Evolutionary conservation across 2,888 invertebrate genomes (phyloP).

Genomic region (Pristionchus exspectatus): DNA sequence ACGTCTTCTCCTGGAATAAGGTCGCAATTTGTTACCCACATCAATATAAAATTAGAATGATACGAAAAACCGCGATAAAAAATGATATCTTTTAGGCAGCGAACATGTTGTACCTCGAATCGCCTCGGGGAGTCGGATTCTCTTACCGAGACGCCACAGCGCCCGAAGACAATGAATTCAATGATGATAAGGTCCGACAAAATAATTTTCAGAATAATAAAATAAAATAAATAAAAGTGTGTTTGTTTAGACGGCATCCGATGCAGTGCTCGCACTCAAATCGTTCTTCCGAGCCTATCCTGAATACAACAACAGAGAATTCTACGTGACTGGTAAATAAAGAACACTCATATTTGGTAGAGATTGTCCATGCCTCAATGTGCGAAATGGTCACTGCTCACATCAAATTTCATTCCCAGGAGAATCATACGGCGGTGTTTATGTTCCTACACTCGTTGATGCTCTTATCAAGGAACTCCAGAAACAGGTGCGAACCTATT

Average conservation of each 20-base stretch:
- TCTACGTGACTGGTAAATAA: slow-evolving; percentile 55
- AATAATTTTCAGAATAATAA: too few species aligned
- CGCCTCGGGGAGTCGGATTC: slow-evolving; percentile 82
- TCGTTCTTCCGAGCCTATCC: slow-evolving; percentile 81
- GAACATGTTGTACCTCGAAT: slow-evolving; percentile 81
- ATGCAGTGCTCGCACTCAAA: slow-evolving; percentile 80
- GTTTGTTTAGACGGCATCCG: slow-evolving; percentile 80
- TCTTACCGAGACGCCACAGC: slow-evolving; percentile 78
- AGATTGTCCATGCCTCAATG: too few species aligned
- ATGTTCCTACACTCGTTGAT: slow-evolving; percentile 79
- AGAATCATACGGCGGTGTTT: slow-evolving; percentile 78
- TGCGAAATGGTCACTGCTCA: not conserved
- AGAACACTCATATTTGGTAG: too few species aligned
- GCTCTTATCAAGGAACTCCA: slow-evolving; percentile 56
- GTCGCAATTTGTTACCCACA: slow-evolving; percentile 58
- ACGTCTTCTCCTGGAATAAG: slow-evolving; percentile 77
- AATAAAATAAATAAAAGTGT: too few species aligned
- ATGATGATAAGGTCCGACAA: slow-evolving; percentile 65
- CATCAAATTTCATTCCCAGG: not conserved
- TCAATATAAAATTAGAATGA: not conserved
- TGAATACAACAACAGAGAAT: slow-evolving; percentile 75
- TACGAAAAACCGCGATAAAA: too few species aligned
- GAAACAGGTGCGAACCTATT: too few species aligned
- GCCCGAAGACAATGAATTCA: slow-evolving; percentile 68
- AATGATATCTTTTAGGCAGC: slow-evolving; percentile 66